Evolutionary conservation across 2,888 invertebrate species (phyloP), one percentile per base, ranked within the genome.

Genomic region (Diabrotica balteata): DNA sequence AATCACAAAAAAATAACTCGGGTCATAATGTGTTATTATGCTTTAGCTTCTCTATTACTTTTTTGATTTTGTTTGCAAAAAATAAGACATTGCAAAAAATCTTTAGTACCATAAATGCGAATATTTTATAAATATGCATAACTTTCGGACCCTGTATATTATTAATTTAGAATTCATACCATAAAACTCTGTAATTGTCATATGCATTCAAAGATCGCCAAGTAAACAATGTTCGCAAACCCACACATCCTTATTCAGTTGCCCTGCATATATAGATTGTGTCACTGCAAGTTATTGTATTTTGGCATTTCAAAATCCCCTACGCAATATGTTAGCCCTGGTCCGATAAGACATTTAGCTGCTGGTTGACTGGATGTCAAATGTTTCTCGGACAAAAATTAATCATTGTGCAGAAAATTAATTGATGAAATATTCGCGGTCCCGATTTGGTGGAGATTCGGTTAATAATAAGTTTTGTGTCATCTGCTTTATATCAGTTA

Each of bases 181-280:
- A 75, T 79, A 80, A 80, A 80, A 80, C 80, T 80, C 79, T 80
- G 79, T 80, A 80, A 81, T 81, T 80, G 80, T 80, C 80, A 79
- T 79, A 77, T 79, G 79, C 78, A 79, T 67, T 70, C 66, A 76
- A 74, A 76, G 59, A 49, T 45, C 76, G 71, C 79, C 80, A 80
- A 76, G 72, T 71, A 62, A 64, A 59, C 61, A 59, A 66, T 74
- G 68, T 57, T 66, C 69, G 61, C 59, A 42, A 69, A 67, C 69
- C 69, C 51, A 63, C 68, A 62, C 72, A 73, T 73, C 73, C 63
- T 68, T 64, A 71, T 70, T 71, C 64, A 71, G 42, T 11, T 42
- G 55, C 60, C 58, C 62, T 63, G 44, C 71, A 74, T 64, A 47
- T 70, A 67, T 61, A 65, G 65, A 67, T 71, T 78, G 80, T 73